Evolutionary conservation across 23 tunicate species (phyloP).

Genomic region (Halocynthia aurantium): DNA sequence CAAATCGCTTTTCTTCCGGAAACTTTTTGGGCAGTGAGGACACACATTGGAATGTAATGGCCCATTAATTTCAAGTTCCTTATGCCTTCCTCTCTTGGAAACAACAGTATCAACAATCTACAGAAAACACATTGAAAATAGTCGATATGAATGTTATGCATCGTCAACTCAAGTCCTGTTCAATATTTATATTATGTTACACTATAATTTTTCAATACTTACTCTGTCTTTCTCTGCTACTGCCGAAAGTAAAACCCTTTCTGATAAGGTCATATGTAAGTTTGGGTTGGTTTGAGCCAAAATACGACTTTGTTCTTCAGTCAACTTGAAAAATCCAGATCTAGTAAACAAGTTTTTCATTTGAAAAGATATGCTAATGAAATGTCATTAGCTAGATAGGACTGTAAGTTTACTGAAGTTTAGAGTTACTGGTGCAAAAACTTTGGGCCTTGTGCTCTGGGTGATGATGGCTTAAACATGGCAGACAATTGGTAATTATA

Average conservation of each 20-base stretch:
- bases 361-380: no score
- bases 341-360: slow-evolving; percentile 1
- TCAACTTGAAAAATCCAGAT: slow-evolving; percentile 49
- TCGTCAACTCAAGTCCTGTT: no score
- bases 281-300: slow-evolving; percentile 56
- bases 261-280: slow-evolving; percentile 70
- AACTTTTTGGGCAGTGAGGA: slow-evolving; percentile 74
- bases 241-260: slow-evolving; percentile 49
- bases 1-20: slow-evolving; percentile 63
- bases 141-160: not conserved
- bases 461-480: no score
- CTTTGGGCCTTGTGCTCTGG: no score
- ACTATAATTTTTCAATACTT: not conserved
- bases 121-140: not conserved
- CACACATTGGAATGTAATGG: slow-evolving; percentile 55
- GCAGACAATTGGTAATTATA: no score
- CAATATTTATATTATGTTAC: no score
- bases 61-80: slow-evolving; percentile 54
- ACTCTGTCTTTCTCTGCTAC: slow-evolving; percentile 84
- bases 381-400: no score
- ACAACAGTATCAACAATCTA: not conserved
- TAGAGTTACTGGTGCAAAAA: no score
- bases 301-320: slow-evolving; percentile 76
- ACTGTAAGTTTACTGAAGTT: no score
- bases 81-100: slow-evolving; percentile 59